These are phyloP conservation scores for Ceyx erithaca DNA, from an alignment of 2,797 vertebrate species.

Conservation along the genomic window DNA sequence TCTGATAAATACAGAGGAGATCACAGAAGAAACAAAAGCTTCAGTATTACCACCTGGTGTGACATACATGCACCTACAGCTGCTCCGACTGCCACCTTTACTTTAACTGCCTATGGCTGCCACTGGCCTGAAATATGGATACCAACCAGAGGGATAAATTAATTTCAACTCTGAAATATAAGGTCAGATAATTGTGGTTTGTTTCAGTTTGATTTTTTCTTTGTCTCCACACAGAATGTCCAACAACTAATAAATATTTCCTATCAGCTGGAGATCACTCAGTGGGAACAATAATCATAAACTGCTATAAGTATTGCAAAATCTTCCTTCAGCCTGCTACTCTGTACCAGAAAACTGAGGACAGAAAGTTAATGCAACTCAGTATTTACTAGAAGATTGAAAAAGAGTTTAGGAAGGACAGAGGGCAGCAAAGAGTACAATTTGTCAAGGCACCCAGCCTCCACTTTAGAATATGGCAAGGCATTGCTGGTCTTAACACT, in stretches of 20 bases:
- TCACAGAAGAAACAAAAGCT: neutral
- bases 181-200: neutral
- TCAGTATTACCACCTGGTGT: neutral
- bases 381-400: neutral
- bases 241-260: neutral
- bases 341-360: neutral
- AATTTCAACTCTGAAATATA: neutral
- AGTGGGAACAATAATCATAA: neutral
- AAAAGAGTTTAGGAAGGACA: neutral
- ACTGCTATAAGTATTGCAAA: neutral
- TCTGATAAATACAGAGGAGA: neutral
- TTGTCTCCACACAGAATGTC: neutral
- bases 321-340: neutral
- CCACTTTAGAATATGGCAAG: neutral
- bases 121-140: neutral
- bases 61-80: neutral
- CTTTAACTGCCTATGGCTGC: neutral
- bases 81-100: neutral
- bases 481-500: neutral
- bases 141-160: neutral
- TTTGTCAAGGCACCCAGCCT: neutral
- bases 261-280: neutral
- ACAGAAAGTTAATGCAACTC: neutral
- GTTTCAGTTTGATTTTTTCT: neutral
- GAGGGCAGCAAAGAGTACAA: neutral